Evolutionary conservation across 2,888 invertebrate genomes (phyloP).

Genomic region (Perizoma flavofasciatum): DNA sequence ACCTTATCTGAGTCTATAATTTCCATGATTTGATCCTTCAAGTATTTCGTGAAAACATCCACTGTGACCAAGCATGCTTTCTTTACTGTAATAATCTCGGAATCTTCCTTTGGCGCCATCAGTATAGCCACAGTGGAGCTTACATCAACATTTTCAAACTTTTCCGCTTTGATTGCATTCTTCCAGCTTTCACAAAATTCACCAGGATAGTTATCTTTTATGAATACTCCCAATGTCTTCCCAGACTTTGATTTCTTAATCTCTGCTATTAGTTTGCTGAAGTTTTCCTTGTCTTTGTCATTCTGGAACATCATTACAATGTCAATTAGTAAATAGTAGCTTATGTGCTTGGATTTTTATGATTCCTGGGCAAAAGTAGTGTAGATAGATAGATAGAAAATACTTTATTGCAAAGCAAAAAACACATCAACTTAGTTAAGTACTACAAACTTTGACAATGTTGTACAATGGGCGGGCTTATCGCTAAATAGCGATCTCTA

Average conservation of each 20-base stretch:
- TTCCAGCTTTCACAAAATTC: slow-evolving; percentile 97
- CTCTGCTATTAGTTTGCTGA: slow-evolving; percentile 89
- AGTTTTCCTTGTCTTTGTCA: slow-evolving; percentile 97
- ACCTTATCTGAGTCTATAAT: slow-evolving; percentile 98
- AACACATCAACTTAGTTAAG: too few relatives aligned
- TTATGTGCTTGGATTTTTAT: too few relatives aligned
- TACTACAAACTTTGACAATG: too few relatives aligned
- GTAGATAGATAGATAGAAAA: too few relatives aligned
- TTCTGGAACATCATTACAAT: slow-evolving; percentile 73
- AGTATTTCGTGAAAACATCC: slow-evolving; percentile 97
- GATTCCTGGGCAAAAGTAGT: too few relatives aligned
- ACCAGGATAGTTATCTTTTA: slow-evolving; percentile 96
- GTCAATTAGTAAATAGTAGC: neutral
- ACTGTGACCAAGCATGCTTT: slow-evolving; percentile 97
- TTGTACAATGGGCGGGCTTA: too few relatives aligned
- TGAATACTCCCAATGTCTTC: slow-evolving; percentile 94
- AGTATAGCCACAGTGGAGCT: slow-evolving; percentile 92
- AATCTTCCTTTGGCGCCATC: slow-evolving; percentile 97
- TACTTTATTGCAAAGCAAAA: too few relatives aligned
- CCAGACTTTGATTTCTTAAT: slow-evolving; percentile 95
- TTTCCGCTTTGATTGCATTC: slow-evolving; percentile 88
- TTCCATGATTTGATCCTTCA: slow-evolving; percentile 99
- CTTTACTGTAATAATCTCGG: slow-evolving; percentile 94
- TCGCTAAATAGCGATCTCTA: too few relatives aligned
- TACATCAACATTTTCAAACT: slow-evolving; percentile 94